These are phyloP conservation scores for Enchytraeus crypticus DNA, from an alignment of 2,888 invertebrate genomes.

Conservation along the genomic window DNA sequence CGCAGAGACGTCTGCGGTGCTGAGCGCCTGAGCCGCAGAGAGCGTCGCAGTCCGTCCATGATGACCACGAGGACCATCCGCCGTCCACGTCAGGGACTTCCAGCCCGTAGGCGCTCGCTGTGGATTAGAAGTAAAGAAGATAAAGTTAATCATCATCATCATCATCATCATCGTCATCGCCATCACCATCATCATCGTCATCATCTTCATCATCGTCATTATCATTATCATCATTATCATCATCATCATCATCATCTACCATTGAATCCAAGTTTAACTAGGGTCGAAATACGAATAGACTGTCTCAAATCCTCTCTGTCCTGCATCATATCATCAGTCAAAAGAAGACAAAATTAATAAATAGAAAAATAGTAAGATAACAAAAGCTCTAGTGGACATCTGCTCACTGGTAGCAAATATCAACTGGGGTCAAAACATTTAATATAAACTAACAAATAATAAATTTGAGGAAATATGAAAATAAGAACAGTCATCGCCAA, in stretches of 20 bases:
- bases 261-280: no score
- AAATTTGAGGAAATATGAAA: no score
- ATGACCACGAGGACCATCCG: conserved; percentile 58
- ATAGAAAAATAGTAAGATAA: no score
- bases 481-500: no score
- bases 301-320: no score
- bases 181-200: conserved; percentile 2
- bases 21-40: conserved; percentile 66
- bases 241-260: neutral
- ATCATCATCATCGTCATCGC: neutral
- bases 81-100: conserved; percentile 54
- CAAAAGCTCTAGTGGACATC: no score
- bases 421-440: no score
- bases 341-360: no score
- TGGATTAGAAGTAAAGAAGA: conserved; percentile 6
- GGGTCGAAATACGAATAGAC: no score
- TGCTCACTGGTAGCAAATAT: no score
- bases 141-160: neutral
- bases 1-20: conserved; percentile 53
- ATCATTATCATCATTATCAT: neutral
- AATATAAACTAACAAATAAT: no score
- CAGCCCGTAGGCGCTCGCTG: conserved; percentile 40
- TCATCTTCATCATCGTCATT: neutral
- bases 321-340: no score
- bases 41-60: conserved; percentile 61